Percentiles rank a stretch among this genome's conserved stretches.
These are phyloP conservation scores for Drosophila aldrichi DNA, from an alignment of 2,888 invertebrate species.

Conservation along the genomic window DNA sequence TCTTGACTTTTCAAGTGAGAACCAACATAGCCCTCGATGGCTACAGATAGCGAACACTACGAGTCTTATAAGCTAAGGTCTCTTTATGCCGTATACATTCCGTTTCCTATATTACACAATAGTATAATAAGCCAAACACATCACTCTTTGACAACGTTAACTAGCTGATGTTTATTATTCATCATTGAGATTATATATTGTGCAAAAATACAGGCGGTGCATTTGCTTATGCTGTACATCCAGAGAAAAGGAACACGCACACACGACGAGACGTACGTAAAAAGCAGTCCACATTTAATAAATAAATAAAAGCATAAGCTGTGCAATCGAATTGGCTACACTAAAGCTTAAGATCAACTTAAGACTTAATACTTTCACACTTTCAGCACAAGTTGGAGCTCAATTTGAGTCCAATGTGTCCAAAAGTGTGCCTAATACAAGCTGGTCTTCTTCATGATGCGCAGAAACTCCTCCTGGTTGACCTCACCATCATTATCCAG, in stretches of 20 bases:
- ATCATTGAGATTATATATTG: conserved; percentile 48
- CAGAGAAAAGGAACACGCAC: conserved; percentile 34
- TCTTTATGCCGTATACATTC: no score
- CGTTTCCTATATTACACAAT: no score
- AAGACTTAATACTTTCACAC: conserved; percentile 32
- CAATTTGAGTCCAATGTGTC: conserved; percentile 28
- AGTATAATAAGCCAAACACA: neutral
- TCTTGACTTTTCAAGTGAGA: no score
- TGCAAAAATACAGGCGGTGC: conserved; percentile 69
- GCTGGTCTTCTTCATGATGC: conserved; percentile 99
- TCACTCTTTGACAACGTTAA: conserved; percentile 44
- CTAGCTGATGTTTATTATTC: conserved; percentile 53
- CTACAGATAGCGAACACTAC: no score
- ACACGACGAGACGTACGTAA: conserved; percentile 24
- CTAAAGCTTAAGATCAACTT: conserved; percentile 46
- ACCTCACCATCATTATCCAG: conserved; percentile 98
- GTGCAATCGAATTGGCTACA: conserved; percentile 29
- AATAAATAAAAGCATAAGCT: conserved; percentile 27
- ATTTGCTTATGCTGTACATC: conserved; percentile 34
- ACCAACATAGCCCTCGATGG: no score
- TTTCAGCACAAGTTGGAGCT: conserved; percentile 27
- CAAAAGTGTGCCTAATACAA: conserved; percentile 88
- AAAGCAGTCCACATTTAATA: conserved; percentile 25
- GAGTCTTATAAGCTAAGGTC: no score
- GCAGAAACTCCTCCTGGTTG: conserved; percentile 96